These are phyloP conservation scores for Drosophila melanocephala DNA, from an alignment of 2,888 invertebrate species.

Conservation along the genomic window DNA sequence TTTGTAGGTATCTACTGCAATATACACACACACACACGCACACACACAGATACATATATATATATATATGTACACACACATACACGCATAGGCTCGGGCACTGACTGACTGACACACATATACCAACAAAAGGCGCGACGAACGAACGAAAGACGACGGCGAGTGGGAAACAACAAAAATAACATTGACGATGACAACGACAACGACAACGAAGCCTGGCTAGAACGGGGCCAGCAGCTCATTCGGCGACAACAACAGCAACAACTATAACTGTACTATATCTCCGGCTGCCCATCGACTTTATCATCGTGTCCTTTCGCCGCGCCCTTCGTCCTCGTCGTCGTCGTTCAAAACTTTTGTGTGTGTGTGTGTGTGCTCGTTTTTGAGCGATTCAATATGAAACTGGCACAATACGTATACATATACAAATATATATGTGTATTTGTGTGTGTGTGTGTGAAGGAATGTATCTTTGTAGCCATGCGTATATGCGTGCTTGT, in stretches of 20 bases:
- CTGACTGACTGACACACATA: constrained; percentile 82
- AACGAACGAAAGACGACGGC: constrained; percentile 30
- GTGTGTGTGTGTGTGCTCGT: constrained; percentile 56
- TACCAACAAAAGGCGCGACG: constrained; percentile 55
- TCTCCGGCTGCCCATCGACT: constrained; percentile 78
- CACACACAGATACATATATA: constrained; percentile 10
- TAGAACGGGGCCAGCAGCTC: constrained; percentile 40
- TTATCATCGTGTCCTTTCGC: constrained; percentile 73
- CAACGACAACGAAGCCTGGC: constrained; percentile 54
- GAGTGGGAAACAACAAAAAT: constrained; percentile 77
- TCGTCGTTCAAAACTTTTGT: constrained; percentile 48
- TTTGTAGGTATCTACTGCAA: constrained; percentile 73
- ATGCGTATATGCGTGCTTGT: constrained; percentile 32
- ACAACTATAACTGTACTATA: constrained; percentile 59
- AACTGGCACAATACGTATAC: constrained; percentile 57
- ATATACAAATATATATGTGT: neutral
- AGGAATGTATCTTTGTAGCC: constrained; percentile 56
- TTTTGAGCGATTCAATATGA: constrained; percentile 58
- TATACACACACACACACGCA: constrained; percentile 28
- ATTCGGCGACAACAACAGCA: constrained; percentile 28
- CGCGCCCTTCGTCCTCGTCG: constrained; percentile 29
- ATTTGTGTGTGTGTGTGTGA: constrained; percentile 25
- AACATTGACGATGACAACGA: constrained; percentile 76
- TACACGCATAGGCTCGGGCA: constrained; percentile 47
- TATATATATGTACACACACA: constrained; percentile 28